Base-by-base conservation (phyloP, 2,888 invertebrate genomes). In the Myopa testacea region DNA sequence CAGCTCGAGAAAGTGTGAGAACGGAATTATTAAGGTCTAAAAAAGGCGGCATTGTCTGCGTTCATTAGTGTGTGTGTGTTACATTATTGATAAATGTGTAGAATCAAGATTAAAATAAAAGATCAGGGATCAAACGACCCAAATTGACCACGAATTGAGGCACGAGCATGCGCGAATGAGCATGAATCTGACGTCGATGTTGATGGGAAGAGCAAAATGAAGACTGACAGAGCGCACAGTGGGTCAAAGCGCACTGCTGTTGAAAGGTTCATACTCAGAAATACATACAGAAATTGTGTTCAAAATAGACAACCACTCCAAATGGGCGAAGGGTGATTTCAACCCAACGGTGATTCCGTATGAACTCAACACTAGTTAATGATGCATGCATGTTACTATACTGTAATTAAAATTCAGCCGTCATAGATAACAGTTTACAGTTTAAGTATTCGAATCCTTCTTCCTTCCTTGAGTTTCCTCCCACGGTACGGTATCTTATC, bases 1-100 rank as follows among this genome's bases (percentile, higher is more conserved):
- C 16, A 16, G 58, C 58, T 74, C 63, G 70, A 34, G 75, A 75
- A 75, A 78, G 78, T 75, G 78, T 78, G 78, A 78, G 78, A 78
- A 75, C 70, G 65, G 78, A 75, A 75, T 78, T 78, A 75, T 78
- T 58, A 65, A 68, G 52, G 38, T 38, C 7, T 60, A 16, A 60
- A 73, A 63, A 68, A 67, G 65, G 60, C 72, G 68, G 73, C 77
- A n/a, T 38, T 52, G 16, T 14, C 34, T 26, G 34, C 1, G 58
- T 55, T 38, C 12, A 50, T 50, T 7, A n/a, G 26, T 58, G 60
- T 19, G 60, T 40, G 40, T 67, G 75, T 65, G 52, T 52, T 26
- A 26, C 38, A 50, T 26, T 52, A 67, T 55, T 65, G 38, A n/a
- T 63, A 74, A 52, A 65, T 45, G 38, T 19, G 68, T 14, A 68